phyloP scores from a whole-genome alignment of 2,797 vertebrate genomes.

The Fistularia tabacaria region DNA sequence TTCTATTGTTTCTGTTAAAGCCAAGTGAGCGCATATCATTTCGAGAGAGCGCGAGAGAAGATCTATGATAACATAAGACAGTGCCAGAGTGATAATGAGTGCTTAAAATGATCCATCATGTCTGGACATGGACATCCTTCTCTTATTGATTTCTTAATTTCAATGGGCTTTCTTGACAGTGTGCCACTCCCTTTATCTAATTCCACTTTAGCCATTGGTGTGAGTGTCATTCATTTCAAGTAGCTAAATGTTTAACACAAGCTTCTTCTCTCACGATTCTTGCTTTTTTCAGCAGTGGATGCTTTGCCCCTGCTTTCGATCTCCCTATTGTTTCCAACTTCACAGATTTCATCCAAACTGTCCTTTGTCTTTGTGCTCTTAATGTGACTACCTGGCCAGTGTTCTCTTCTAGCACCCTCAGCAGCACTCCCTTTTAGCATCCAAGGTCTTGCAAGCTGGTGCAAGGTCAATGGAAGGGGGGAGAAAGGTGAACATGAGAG shows the following conservation, averaged over 20 bases:
- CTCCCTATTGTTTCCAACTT: no score
- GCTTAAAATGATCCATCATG: slow-evolving; percentile 64
- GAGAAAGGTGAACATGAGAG: slow-evolving; percentile 3
- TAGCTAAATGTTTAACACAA: slow-evolving; percentile 21
- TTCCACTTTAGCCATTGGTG: slow-evolving; percentile 36
- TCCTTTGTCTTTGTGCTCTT: slow-evolving; percentile 17
- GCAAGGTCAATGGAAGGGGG: slow-evolving; percentile 60
- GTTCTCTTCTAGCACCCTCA: slow-evolving; percentile 49
- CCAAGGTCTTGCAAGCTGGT: slow-evolving; percentile 63
- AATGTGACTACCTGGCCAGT: slow-evolving; percentile 30
- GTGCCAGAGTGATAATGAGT: slow-evolving; percentile 52
- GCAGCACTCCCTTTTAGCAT: slow-evolving; percentile 37
- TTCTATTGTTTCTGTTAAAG: slow-evolving; percentile 44
- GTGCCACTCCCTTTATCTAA: slow-evolving; percentile 51
- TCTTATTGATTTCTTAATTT: slow-evolving; percentile 61
- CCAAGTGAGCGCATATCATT: slow-evolving; percentile 28
- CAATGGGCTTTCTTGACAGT: slow-evolving; percentile 44
- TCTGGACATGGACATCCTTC: slow-evolving; percentile 56
- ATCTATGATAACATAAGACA: slow-evolving; percentile 29
- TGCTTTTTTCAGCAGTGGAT: no score
- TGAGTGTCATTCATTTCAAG: slow-evolving; percentile 28
- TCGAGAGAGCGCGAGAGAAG: slow-evolving; percentile 9
- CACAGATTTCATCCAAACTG: slow-evolving; percentile 4
- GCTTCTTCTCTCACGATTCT: no score
- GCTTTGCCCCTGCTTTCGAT: no score